A percentile compares a stretch with the other conserved stretches of the same genome.
Evolutionary conservation across 2,113 vertebrate species (phyloP).

Genomic region (Esox niger): DNA sequence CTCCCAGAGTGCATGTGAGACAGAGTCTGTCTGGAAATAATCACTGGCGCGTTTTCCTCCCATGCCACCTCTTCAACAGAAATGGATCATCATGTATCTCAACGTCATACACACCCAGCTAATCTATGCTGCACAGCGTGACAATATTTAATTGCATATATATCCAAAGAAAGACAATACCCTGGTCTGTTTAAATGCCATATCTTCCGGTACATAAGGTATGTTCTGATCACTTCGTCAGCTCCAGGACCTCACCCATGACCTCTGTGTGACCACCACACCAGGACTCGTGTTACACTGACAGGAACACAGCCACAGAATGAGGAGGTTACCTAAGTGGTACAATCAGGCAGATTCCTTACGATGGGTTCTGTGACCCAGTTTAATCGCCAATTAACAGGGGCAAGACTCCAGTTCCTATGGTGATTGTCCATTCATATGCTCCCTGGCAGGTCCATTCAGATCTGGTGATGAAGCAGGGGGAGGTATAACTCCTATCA

Average conservation of each 20-base stretch:
- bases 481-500: slow-evolving; percentile 2
- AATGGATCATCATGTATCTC: not conserved
- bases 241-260: not conserved
- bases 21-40: too few species aligned
- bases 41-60: too few species aligned
- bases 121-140: not conserved
- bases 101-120: not conserved
- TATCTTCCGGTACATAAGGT: not conserved
- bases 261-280: not conserved
- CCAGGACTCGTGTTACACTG: not conserved
- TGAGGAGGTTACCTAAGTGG: slow-evolving; percentile 5
- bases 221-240: not conserved
- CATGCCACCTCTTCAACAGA: not conserved
- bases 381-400: slow-evolving; percentile 62
- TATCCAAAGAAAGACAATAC: not conserved
- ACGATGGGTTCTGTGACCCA: slow-evolving; percentile 52
- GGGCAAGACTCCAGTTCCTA: slow-evolving; percentile 43
- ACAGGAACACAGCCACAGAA: not conserved
- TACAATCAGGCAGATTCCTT: slow-evolving; percentile 24
- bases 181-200: not conserved
- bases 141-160: not conserved
- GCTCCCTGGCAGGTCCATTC: slow-evolving; percentile 36
- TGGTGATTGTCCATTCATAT: slow-evolving; percentile 38
- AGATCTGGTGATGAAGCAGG: slow-evolving; percentile 52
- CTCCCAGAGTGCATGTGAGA: not conserved